These are phyloP conservation scores for Drosophila demipolita DNA, from an alignment of 2,888 invertebrate genomes.

Conservation along the genomic window DNA sequence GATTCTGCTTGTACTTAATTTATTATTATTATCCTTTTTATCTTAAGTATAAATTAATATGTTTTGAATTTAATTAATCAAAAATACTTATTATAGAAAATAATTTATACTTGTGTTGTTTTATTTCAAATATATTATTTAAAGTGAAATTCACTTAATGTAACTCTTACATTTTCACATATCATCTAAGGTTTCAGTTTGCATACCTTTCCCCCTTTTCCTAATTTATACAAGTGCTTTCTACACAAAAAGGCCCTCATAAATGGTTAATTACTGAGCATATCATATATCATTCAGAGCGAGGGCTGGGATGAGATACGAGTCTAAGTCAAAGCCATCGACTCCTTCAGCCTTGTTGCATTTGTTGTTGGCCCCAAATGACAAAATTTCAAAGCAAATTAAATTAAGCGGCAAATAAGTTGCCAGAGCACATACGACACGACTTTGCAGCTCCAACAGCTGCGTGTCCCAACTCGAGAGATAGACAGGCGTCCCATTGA, in stretches of 20 bases:
- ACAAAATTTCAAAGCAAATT: conserved; percentile 74
- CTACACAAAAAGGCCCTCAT: conserved; percentile 40
- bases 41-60: not conserved
- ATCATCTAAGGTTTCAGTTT: not conserved
- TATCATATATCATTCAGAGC: conserved; percentile 74
- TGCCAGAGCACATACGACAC: conserved; percentile 71
- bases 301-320: conserved; percentile 25
- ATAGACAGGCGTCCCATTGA: conserved; percentile 5
- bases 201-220: conserved; percentile 11
- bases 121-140: not conserved
- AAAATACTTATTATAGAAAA: not conserved
- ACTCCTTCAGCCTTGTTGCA: conserved; percentile 13
- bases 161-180: not conserved
- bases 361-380: conserved; percentile 41
- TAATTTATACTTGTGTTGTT: not conserved
- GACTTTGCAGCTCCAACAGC: conserved; percentile 41
- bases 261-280: conserved; percentile 77
- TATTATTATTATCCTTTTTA: too few relatives aligned
- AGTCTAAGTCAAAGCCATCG: conserved; percentile 38
- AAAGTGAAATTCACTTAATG: not conserved
- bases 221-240: conserved; percentile 39
- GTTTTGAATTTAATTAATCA: not conserved
- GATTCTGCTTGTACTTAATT: not conserved
- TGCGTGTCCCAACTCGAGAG: conserved; percentile 9
- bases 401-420: conserved; percentile 81